Conservation (phyloP, 2,888 invertebrate genomes). For the Criorhina ranunculi region DNA sequence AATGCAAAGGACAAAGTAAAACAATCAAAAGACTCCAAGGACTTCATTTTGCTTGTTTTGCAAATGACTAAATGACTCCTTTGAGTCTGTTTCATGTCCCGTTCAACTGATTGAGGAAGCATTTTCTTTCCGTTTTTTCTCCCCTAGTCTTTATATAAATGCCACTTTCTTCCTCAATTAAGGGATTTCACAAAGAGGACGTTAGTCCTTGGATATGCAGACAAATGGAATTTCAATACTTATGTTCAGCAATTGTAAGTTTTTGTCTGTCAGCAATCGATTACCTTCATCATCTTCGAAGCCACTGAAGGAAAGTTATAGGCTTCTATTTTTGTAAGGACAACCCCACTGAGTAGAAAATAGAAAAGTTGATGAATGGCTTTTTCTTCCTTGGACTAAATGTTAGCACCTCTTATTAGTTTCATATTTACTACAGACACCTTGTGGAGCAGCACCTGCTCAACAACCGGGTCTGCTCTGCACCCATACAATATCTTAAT, state of each 20-base stretch:
- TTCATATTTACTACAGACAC: background rate
- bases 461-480: background rate
- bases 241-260: no score
- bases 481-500: slow-evolving; percentile 11
- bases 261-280: no score
- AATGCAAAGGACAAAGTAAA: no score
- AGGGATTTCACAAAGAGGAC: background rate
- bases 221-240: no score
- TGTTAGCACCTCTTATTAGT: background rate
- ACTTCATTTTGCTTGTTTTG: background rate
- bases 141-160: background rate
- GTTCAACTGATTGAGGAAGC: background rate
- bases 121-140: background rate
- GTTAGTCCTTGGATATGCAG: no score
- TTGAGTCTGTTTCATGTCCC: background rate
- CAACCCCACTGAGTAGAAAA: no score
- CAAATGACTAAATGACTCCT: background rate
- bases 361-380: background rate
- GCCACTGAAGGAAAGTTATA: no score
- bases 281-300: no score
- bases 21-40: background rate
- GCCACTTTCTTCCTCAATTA: background rate
- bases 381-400: background rate
- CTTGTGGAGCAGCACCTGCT: background rate
- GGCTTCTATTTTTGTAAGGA: no score